Evolutionary conservation across 2,113 vertebrate species (phyloP), one percentile per base, ranked within the genome.

Genomic region (Pomatorhinus ruficollis): DNA sequence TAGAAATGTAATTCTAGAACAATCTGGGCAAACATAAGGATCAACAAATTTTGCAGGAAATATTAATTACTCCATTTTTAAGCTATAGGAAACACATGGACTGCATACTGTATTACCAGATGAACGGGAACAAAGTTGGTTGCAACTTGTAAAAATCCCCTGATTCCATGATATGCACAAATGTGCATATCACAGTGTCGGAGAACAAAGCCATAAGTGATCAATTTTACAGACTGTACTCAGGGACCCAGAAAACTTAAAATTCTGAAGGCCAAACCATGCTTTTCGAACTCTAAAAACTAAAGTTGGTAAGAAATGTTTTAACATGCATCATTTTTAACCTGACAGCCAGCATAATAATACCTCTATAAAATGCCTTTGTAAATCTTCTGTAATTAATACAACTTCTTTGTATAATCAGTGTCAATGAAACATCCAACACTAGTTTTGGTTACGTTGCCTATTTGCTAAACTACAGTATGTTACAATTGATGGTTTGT

Each of bases 401-500:
- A 64, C 5, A 52, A 19, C 9, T 54, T 4, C 0, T 59, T 88
- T 69, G 11, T 47, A 18, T 27, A 42, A 52, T 9, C 19, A 5
- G 2, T 22, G 10, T 63, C 37, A 59, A 5, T 33, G 24, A 74
- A 86, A 69, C 22, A 71, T 68, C 42, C 39, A 69, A 44, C 4
- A 37, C 12, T 16, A 52, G 6, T 50, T 77, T 78, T 65, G 35
- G 21, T 42, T 50, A 54, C 1, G 4, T 40, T 87, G 23, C 30
- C 54, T 53, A 12, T 50, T 74, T 77, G 42, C 76, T 93, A 50
- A 80, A 39, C 39, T 39, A 39, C 12, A 39, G 39, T 31, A 23
- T 0, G 0, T 86, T 85, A 42, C 3, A 87, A 9, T 1, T 40
- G 27, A 66, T 56, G 3, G 30, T 47, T 30, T 5, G 16, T 30